phyloP scores from a whole-genome alignment of 2,888 invertebrate genomes.

The Leptarthrus brevirostris region DNA sequence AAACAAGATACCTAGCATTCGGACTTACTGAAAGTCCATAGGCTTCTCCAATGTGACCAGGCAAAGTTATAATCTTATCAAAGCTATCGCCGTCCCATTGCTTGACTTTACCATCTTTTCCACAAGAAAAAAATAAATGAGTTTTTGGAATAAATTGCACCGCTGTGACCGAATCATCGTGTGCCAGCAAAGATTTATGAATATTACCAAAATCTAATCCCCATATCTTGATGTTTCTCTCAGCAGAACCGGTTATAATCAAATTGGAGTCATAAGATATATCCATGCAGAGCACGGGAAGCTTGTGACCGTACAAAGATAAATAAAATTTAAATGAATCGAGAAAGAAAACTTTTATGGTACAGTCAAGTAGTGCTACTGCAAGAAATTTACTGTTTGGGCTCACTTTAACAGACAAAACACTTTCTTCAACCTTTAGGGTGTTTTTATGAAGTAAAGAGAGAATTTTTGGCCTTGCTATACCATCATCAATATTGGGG shows the following conservation, averaged over 20 bases:
- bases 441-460: slow-evolving; percentile 84
- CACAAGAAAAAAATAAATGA: slow-evolving; percentile 92
- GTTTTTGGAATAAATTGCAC: slow-evolving; percentile 90
- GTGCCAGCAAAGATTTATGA: slow-evolving; percentile 93
- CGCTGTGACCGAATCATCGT: slow-evolving; percentile 93
- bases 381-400: slow-evolving; percentile 90
- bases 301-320: slow-evolving; percentile 94
- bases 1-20: slow-evolving; percentile 81
- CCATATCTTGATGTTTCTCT: slow-evolving; percentile 97
- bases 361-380: slow-evolving; percentile 90
- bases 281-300: slow-evolving; percentile 93
- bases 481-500: slow-evolving; percentile 69
- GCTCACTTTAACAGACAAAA: slow-evolving; percentile 84
- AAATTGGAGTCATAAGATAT: slow-evolving; percentile 89
- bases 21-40: slow-evolving; percentile 81
- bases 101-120: slow-evolving; percentile 93
- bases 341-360: slow-evolving; percentile 93
- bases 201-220: slow-evolving; percentile 99
- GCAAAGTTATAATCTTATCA: slow-evolving; percentile 86
- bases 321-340: slow-evolving; percentile 96
- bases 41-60: slow-evolving; percentile 88
- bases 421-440: slow-evolving; percentile 87
- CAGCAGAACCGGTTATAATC: slow-evolving; percentile 94
- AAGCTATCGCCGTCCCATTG: slow-evolving; percentile 97
- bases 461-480: slow-evolving; percentile 70